Evolutionary conservation across 2,797 vertebrate genomes (phyloP).

Genomic region (Chelmon rostratus): DNA sequence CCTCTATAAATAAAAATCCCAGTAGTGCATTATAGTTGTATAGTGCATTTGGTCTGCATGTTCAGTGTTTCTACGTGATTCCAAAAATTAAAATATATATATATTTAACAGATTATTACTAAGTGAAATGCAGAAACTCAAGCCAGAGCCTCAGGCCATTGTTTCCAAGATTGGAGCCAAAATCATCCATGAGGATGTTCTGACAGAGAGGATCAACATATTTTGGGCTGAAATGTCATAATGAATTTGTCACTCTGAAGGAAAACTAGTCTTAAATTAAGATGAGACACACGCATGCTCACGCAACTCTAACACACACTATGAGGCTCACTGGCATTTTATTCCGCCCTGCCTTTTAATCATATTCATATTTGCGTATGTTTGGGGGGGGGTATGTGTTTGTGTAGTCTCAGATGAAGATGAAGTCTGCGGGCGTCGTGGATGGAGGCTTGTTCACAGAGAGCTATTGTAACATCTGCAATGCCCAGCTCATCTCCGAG

Average conservation of each 20-base stretch:
- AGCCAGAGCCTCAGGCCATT: conserved; percentile 44
- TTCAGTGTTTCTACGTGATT: background rate
- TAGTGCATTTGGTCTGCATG: too few relatives aligned
- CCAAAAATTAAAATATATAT: background rate
- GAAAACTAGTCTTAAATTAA: conserved; percentile 45
- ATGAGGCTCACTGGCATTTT: conserved; percentile 53
- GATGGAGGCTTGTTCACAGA: conserved; percentile 87
- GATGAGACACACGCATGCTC: conserved; percentile 45
- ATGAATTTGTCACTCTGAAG: conserved; percentile 54
- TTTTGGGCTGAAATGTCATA: conserved; percentile 61
- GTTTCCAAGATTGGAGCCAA: conserved; percentile 54
- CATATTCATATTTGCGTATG: conserved; percentile 50
- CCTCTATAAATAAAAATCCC: background rate
- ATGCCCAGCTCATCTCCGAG: conserved; percentile 89
- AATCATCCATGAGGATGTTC: conserved; percentile 54
- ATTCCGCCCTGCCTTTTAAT: conserved; percentile 53
- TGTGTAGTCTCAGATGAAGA: conserved; percentile 82
- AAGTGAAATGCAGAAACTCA: conserved; percentile 38
- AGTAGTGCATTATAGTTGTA: background rate
- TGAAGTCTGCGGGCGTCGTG: conserved; percentile 85
- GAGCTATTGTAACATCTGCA: conserved; percentile 89
- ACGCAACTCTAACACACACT: conserved; percentile 35
- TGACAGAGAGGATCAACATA: conserved; percentile 63
- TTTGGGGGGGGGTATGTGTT: conserved; percentile 49
- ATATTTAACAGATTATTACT: conserved; percentile 24